Conservation (phyloP, 2,113 vertebrate genomes). For the Pardalotus punctatus region DNA sequence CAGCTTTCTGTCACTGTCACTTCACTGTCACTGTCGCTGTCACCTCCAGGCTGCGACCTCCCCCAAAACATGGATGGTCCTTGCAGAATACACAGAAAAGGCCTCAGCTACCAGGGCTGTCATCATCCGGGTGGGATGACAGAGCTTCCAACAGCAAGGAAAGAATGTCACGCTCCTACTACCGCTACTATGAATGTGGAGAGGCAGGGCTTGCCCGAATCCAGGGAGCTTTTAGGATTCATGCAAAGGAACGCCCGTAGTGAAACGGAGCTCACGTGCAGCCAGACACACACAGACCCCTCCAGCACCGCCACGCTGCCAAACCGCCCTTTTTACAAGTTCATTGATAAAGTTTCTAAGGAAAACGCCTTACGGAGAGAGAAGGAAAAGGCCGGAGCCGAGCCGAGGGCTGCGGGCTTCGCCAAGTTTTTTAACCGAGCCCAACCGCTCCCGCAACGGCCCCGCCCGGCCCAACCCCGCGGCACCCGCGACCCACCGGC, state of each 20-base stretch:
- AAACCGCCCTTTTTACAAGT: neutral
- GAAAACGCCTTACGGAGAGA: neutral
- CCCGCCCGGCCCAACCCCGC: neutral
- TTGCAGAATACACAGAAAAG: neutral
- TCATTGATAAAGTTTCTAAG: neutral
- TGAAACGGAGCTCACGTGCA: neutral
- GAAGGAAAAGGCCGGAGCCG: neutral
- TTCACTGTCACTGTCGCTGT: neutral
- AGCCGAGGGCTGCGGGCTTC: neutral
- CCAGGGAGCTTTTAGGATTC: neutral
- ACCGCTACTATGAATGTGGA: neutral
- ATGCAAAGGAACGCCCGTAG: accelerated
- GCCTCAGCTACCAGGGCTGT: neutral
- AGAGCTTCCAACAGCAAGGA: neutral
- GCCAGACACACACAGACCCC: neutral
- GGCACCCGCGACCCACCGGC: neutral
- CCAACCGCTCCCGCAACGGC: neutral
- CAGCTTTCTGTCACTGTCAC: neutral
- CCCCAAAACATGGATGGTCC: accelerated
- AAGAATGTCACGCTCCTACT: accelerated
- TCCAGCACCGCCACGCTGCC: neutral
- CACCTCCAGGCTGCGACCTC: neutral
- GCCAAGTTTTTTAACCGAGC: neutral
- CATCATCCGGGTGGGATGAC: neutral
- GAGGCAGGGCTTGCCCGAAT: neutral